Evolutionary conservation across 2,888 invertebrate genomes (phyloP).

Genomic region (Stenodema calcarata): DNA sequence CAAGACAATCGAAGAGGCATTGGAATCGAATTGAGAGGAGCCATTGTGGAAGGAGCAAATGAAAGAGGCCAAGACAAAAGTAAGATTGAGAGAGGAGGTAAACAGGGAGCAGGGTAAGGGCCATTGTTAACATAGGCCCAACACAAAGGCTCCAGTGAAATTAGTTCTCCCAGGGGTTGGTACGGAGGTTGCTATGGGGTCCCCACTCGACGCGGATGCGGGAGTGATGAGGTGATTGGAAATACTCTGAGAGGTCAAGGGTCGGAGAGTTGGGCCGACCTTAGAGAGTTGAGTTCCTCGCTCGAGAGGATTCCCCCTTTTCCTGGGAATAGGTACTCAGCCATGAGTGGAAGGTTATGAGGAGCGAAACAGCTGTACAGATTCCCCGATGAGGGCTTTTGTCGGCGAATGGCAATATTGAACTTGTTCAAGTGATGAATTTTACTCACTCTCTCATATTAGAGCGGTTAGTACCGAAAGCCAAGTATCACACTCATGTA

Average conservation of each 20-base stretch:
- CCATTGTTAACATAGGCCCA: conserved; percentile 38
- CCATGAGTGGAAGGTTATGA: not conserved
- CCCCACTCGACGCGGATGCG: conserved; percentile 3
- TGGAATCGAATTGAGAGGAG: conserved; percentile 29
- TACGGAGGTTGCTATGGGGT: conserved; percentile 17
- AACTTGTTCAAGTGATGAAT: not conserved
- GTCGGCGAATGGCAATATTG: not conserved
- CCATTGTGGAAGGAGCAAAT: conserved; percentile 27
- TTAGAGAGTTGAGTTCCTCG: not conserved
- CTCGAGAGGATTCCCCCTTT: not conserved
- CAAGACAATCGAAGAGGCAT: conserved; percentile 30
- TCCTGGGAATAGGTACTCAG: not conserved
- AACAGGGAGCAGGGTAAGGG: conserved; percentile 24
- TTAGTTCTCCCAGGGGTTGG: conserved; percentile 14
- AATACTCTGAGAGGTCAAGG: conserved; percentile 25
- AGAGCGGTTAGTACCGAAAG: too few relatives aligned
- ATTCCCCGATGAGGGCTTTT: not conserved
- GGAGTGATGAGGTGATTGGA: conserved; percentile 33
- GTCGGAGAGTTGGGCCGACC: not conserved
- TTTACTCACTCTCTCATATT: too few relatives aligned
- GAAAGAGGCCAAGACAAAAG: conserved; percentile 31
- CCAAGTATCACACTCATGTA: too few relatives aligned
- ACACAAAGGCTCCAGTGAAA: conserved; percentile 37
- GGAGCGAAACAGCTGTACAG: not conserved
- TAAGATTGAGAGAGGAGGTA: not conserved